Evolutionary conservation across 1,140 invertebrate species (phyloP).

Genomic region (Palaemon carinicauda): DNA sequence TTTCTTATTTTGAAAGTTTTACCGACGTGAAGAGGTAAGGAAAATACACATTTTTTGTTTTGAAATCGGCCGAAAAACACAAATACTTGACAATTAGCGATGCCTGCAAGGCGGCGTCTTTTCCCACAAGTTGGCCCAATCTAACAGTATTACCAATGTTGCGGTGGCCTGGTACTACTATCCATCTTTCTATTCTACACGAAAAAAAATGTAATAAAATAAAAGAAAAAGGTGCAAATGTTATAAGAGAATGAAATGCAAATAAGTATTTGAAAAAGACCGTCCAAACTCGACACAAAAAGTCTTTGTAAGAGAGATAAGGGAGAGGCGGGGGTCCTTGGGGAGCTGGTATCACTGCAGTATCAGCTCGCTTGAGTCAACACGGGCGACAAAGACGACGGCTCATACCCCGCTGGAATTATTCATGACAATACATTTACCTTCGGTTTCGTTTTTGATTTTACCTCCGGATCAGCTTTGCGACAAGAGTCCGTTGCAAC

Average conservation of each 20-base stretch:
- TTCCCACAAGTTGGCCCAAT: conserved; percentile 1
- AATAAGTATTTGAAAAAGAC: background rate
- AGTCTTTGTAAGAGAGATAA: background rate
- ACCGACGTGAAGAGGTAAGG: too few relatives aligned
- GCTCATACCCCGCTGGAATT: conserved; percentile 38
- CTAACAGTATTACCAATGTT: conserved; percentile 17
- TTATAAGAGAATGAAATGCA: too few relatives aligned
- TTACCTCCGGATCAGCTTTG: conserved; percentile 35
- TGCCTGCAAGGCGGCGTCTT: background rate
- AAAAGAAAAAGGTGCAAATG: too few relatives aligned
- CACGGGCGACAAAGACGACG: conserved; percentile 21
- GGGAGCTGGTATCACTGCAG: conserved; percentile 13
- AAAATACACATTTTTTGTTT: too few relatives aligned
- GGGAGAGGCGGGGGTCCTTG: background rate
- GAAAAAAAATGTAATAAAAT: too few relatives aligned
- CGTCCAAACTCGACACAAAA: background rate
- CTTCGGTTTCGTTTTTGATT: conserved; percentile 41
- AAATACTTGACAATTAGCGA: background rate
- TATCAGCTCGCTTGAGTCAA: conserved; percentile 40
- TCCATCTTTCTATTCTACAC: too few relatives aligned
- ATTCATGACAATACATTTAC: conserved; percentile 53
- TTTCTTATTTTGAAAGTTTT: too few relatives aligned
- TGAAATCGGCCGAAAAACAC: too few relatives aligned
- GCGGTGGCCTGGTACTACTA: too few relatives aligned
- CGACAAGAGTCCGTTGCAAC: background rate